Conservation (phyloP, 2,797 vertebrate genomes). For the Channallabes apus region DNA sequence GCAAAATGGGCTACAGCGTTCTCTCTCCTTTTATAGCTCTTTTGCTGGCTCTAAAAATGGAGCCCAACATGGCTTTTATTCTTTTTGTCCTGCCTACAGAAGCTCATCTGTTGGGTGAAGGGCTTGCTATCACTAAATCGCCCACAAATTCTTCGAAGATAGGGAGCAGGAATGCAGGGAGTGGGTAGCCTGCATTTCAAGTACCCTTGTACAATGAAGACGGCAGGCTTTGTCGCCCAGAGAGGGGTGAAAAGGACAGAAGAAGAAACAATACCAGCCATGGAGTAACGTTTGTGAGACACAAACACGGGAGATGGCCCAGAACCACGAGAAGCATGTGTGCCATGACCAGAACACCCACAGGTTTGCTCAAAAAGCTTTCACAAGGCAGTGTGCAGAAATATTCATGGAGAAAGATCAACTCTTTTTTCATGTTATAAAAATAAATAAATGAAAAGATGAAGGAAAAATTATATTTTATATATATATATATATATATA, state of each 20-base stretch:
- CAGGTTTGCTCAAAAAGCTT: constrained; percentile 62
- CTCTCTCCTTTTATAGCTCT: constrained; percentile 51
- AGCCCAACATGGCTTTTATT: constrained; percentile 60
- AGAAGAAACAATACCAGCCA: constrained; percentile 69
- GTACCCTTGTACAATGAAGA: constrained; percentile 66
- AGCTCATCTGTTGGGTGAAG: constrained; percentile 60
- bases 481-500: too few species aligned
- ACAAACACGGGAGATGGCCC: constrained; percentile 73
- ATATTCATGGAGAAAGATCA: constrained; percentile 37
- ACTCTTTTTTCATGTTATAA: not conserved
- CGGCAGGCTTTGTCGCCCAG: constrained; percentile 68
- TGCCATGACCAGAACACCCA: constrained; percentile 69
- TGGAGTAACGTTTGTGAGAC: constrained; percentile 71
- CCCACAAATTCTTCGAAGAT: constrained; percentile 66
- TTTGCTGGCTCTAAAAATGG: constrained; percentile 57
- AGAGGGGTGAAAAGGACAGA: constrained; percentile 58
- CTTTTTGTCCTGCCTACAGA: constrained; percentile 59
- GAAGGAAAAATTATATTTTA: too few species aligned
- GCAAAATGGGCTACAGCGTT: constrained; percentile 37
- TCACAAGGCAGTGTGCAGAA: constrained; percentile 26
- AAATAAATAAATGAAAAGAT: not conserved
- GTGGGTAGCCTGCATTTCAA: constrained; percentile 67
- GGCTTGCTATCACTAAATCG: constrained; percentile 56
- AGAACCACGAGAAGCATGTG: constrained; percentile 72
- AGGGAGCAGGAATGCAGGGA: constrained; percentile 67